Conservation (phyloP, 2,797 vertebrate species). For the Enteromius argenteus region DNA sequence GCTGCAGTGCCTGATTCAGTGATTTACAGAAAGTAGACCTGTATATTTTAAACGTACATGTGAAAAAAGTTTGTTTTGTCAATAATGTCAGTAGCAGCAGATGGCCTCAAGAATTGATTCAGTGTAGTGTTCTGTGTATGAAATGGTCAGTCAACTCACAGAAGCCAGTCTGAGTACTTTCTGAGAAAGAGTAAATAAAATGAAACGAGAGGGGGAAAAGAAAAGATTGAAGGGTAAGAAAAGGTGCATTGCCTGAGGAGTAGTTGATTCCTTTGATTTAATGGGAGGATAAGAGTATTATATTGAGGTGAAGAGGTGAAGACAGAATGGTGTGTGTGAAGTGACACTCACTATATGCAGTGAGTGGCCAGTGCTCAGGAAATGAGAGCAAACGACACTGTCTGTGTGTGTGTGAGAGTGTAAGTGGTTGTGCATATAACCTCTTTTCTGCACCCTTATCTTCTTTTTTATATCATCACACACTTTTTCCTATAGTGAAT, state of each 20-base stretch:
- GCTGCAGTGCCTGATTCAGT: not conserved
- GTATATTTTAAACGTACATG: not conserved
- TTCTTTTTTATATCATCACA: not conserved
- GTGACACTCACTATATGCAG: not conserved
- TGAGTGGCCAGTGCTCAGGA: slow-evolving; percentile 17
- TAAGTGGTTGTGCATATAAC: not conserved
- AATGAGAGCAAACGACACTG: slow-evolving; percentile 17
- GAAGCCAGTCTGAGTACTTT: slow-evolving; percentile 6
- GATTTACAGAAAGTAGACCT: not conserved
- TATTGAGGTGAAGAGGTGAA: slow-evolving; percentile 42
- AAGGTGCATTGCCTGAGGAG: slow-evolving; percentile 17
- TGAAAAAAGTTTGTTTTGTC: not conserved
- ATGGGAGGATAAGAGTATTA: slow-evolving; percentile 21
- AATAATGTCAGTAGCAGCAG: not conserved
- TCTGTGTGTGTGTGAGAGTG: not conserved
- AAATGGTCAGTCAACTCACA: not conserved
- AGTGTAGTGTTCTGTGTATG: not conserved
- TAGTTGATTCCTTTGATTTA: slow-evolving; percentile 30
- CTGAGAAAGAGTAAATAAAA: not conserved
- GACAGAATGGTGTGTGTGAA: slow-evolving; percentile 24
- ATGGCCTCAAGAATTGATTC: slow-evolving; percentile 5
- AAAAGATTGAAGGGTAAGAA: slow-evolving; percentile 7
- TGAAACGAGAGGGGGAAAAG: not conserved
- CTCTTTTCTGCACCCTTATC: not conserved
- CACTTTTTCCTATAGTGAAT: not conserved